phyloP scores from a whole-genome alignment of 2,113 vertebrate genomes.

The Stegastes partitus region DNA sequence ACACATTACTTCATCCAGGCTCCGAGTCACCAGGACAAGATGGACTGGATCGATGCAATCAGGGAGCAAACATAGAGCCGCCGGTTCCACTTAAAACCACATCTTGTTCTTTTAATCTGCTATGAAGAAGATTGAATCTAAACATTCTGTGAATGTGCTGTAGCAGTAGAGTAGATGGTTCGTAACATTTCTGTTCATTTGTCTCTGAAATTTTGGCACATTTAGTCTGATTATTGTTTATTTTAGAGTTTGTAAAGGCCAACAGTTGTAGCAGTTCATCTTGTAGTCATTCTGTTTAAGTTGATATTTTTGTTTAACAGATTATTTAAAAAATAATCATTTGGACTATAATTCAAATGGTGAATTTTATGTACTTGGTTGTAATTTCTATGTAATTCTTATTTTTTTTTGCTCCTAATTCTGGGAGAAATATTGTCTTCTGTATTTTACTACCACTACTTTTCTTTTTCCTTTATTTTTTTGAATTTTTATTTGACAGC shows the following conservation, averaged over 20 bases:
- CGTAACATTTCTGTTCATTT: not conserved
- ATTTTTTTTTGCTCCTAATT: too few relatives aligned
- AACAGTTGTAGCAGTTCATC: not conserved
- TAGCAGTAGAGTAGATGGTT: conserved; percentile 7
- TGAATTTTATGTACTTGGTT: not conserved
- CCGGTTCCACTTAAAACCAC: not conserved
- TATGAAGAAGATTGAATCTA: not conserved
- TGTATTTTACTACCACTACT: too few relatives aligned
- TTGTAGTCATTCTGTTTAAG: conserved; percentile 6
- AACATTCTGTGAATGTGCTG: conserved; percentile 63
- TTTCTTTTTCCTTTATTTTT: too few relatives aligned
- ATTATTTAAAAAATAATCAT: too few relatives aligned
- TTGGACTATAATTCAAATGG: too few relatives aligned
- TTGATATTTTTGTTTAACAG: not conserved
- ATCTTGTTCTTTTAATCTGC: not conserved
- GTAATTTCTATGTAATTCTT: too few relatives aligned
- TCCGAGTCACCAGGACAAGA: conserved; percentile 89
- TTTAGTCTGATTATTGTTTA: not conserved
- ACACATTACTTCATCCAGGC: conserved; percentile 95
- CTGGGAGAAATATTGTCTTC: too few relatives aligned
- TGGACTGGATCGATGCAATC: conserved; percentile 94
- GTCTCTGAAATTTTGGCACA: too few relatives aligned
- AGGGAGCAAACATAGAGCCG: conserved; percentile 82
- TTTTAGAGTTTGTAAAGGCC: conserved; percentile 1
- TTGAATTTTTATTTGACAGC: too few relatives aligned